These are phyloP conservation scores for Prorops nasuta DNA, from an alignment of 1,140 invertebrate genomes.

Conservation along the genomic window DNA sequence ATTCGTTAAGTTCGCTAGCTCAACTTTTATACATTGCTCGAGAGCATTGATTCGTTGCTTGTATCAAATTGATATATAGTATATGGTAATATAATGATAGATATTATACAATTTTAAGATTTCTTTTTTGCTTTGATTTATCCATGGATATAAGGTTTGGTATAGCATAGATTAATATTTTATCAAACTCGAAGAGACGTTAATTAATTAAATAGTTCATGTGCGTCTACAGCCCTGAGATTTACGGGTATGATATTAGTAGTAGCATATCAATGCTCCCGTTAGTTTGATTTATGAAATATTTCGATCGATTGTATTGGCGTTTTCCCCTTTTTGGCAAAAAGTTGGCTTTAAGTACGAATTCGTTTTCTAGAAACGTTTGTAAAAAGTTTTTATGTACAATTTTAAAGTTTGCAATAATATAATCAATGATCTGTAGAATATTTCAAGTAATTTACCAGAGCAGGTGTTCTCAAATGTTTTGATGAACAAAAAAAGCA, in stretches of 20 bases:
- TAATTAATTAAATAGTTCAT: no score
- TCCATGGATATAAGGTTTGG: no score
- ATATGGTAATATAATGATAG: no score
- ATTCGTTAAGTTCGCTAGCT: constrained; percentile 12
- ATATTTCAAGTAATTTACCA: no score
- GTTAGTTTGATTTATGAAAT: constrained; percentile 3
- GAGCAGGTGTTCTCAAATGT: no score
- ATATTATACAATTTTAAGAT: no score
- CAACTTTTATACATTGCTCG: neutral
- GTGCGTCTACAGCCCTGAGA: no score
- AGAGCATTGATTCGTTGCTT: constrained; percentile 16
- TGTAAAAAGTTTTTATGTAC: neutral
- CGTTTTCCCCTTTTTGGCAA: neutral
- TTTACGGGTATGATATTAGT: no score
- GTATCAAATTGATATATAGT: no score
- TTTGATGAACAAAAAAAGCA: constrained; percentile 7
- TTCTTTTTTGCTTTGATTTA: no score
- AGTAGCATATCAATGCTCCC: neutral
- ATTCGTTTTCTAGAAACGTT: constrained; percentile 11
- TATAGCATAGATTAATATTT: no score
- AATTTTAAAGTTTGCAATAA: neutral
- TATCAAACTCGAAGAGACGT: no score
- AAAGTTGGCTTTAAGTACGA: constrained; percentile 7
- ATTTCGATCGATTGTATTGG: constrained; percentile 2
- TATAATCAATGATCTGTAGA: neutral